These are phyloP conservation scores for Amblyraja radiata DNA, from an alignment of 2,797 vertebrate species.

Conservation along the genomic window DNA sequence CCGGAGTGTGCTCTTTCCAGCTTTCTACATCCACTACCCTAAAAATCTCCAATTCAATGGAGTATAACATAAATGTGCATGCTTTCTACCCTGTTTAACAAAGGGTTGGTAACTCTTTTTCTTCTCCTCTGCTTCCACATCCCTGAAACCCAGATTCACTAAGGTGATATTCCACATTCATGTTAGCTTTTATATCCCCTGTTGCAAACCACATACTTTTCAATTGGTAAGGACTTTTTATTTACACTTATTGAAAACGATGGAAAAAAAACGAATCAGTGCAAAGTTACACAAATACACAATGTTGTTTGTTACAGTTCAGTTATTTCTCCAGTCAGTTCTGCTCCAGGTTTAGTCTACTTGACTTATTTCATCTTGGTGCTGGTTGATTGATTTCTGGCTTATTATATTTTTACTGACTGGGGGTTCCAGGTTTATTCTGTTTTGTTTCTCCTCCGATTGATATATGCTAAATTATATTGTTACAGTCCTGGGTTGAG, in stretches of 20 bases:
- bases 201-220: not conserved
- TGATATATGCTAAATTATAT: not conserved
- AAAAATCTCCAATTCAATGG: no score
- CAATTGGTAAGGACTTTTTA: not conserved
- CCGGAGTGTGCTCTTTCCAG: no score
- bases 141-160: no score
- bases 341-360: not conserved
- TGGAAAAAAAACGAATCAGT: not conserved
- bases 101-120: no score
- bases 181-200: not conserved
- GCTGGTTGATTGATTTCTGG: not conserved
- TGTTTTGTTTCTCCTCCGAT: not conserved
- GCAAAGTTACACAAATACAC: not conserved
- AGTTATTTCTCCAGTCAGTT: not conserved
- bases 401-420: not conserved
- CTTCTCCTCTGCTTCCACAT: no score
- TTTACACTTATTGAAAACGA: not conserved
- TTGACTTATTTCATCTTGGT: not conserved
- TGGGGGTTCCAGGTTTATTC: not conserved
- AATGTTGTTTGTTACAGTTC: not conserved
- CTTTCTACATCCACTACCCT: no score
- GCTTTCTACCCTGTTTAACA: no score
- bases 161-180: no score
- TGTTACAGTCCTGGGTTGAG: not conserved
- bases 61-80: no score